Base-by-base conservation (phyloP, 2,797 vertebrate genomes). In the Fistularia tabacaria region DNA sequence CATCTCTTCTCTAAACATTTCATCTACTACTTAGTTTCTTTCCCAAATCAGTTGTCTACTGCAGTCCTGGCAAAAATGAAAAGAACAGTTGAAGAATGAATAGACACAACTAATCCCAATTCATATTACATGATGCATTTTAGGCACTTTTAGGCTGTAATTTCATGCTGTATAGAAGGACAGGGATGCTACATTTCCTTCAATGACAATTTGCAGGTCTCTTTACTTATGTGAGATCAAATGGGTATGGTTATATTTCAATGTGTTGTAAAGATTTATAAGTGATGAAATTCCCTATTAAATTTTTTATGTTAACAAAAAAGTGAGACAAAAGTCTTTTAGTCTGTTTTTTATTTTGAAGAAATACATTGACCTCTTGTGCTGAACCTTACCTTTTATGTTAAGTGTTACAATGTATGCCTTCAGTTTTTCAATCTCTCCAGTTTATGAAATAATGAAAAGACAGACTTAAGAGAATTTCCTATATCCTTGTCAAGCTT, bases 301-400 rank as follows among this genome's bases (percentile, higher is more conserved):
- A 85, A 84, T 85, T 88, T 91, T 91, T 87, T 91, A 88, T 89
- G 85, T 88, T 90, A 90, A 83, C 88, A 76, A 83, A 87, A 76
- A 82, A 79, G 79, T n/a, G n/a, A n/a, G n/a, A n/a, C 73, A 76
- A 62, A 44, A 53, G 61, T 8, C 10, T 64, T 73, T 76, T 71
- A 72, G 75, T 85, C 83, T 77, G 48, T 56, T 46, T 53, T 83
- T 87, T 82, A 25, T 25, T 73, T 66, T 69, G 80, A 82, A 86
- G 83, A 76, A 79, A 82, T 83, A 83, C 74, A 62, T 79, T 73
- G 70, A 65, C 49, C 54, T 77, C 63, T 70, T 66, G 74, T 85
- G 81, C 49, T 66, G 40, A 75, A 3, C 65, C 70, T 71, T 58
- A 54, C 49, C 58, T 74, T 37, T 25, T 25, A 25, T 25, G 25